phyloP scores from a whole-genome alignment of 2,888 invertebrate species.

The Papilio gigon region DNA sequence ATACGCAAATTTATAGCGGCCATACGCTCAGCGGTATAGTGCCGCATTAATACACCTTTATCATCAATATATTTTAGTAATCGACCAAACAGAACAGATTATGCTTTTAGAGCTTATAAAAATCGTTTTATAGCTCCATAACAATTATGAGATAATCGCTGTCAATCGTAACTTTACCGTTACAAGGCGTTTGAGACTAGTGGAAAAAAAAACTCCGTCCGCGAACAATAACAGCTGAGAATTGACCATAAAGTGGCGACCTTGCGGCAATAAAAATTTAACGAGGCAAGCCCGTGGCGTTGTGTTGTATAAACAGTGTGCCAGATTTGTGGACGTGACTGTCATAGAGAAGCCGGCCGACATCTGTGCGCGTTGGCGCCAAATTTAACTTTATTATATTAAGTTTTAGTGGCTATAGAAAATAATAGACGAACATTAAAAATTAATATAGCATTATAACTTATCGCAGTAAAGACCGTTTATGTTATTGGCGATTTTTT shows the following conservation, averaged over 20 bases:
- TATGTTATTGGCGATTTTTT: neutral
- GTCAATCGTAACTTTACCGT: conserved; percentile 73
- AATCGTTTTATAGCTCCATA: conserved; percentile 69
- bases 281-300: conserved; percentile 74
- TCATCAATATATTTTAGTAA: conserved; percentile 51
- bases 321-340: conserved; percentile 76
- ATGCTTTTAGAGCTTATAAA: conserved; percentile 65
- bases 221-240: conserved; percentile 80
- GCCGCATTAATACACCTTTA: conserved; percentile 47
- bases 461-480: neutral
- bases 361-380: conserved; percentile 60
- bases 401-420: conserved; percentile 22
- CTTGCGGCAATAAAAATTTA: conserved; percentile 83
- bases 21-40: conserved; percentile 42
- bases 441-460: neutral
- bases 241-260: conserved; percentile 83
- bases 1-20: conserved; percentile 44
- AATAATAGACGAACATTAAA: conserved; percentile 1
- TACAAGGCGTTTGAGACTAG: conserved; percentile 71
- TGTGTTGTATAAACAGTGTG: conserved; percentile 69
- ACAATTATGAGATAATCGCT: conserved; percentile 78
- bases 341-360: conserved; percentile 77
- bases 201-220: conserved; percentile 68
- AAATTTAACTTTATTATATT: conserved; percentile 37
- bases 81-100: conserved; percentile 58